A percentile compares a stretch with the other conserved stretches of the same genome.
These are phyloP conservation scores for Sebastes nivosus DNA, from an alignment of 2,797 vertebrate genomes.

Conservation along the genomic window DNA sequence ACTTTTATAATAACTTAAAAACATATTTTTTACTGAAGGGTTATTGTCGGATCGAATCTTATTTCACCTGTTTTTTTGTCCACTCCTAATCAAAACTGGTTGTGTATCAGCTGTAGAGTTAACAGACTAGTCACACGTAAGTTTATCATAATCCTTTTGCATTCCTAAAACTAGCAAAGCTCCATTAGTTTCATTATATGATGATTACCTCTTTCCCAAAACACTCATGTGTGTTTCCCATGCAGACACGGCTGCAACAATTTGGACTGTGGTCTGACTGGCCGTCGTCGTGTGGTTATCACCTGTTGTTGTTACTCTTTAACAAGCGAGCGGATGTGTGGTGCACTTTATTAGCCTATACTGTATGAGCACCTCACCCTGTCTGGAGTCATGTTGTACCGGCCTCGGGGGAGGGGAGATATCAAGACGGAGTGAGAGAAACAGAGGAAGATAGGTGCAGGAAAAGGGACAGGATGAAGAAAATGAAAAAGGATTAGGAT, in stretches of 20 bases:
- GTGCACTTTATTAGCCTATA: slow-evolving; percentile 18
- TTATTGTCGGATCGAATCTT: not conserved
- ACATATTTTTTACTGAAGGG: not conserved
- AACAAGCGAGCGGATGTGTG: slow-evolving; percentile 45
- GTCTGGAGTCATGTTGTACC: slow-evolving; percentile 13
- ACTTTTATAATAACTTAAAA: not conserved
- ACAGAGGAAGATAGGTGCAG: not conserved
- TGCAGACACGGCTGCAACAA: not conserved
- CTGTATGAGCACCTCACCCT: slow-evolving; percentile 15
- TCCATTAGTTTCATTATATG: not conserved
- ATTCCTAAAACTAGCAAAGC: not conserved
- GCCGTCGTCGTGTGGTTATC: slow-evolving; percentile 28
- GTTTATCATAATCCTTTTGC: not conserved
- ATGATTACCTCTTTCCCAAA: not conserved
- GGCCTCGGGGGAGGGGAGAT: not conserved
- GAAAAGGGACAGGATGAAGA: not conserved
- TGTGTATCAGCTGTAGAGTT: not conserved
- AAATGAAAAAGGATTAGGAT: not conserved
- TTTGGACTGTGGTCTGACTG: slow-evolving; percentile 15
- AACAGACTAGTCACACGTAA: not conserved
- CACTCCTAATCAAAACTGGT: not conserved
- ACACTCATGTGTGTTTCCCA: not conserved
- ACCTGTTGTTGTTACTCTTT: slow-evolving; percentile 61
- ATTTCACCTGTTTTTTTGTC: not conserved
- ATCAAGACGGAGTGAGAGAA: not conserved